These are phyloP conservation scores for Diplazon laetatorius DNA, from an alignment of 2,888 invertebrate genomes.

Conservation along the genomic window DNA sequence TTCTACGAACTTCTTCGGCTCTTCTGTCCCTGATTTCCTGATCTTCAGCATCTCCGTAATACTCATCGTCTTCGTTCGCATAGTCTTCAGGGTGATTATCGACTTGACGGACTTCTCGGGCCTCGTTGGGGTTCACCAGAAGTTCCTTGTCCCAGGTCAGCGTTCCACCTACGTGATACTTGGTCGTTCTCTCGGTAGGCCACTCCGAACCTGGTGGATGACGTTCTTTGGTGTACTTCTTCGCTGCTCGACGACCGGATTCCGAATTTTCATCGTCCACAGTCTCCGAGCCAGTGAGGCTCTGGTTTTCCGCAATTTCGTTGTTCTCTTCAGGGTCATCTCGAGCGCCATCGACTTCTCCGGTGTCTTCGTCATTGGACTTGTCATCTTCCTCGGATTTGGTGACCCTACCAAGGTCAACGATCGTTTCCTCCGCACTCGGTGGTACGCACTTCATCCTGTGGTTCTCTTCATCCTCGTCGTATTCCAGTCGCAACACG, in stretches of 20 bases:
- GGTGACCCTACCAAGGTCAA: slow-evolving; percentile 42
- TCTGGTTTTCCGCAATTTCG: slow-evolving; percentile 16
- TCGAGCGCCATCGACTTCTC: slow-evolving; percentile 1
- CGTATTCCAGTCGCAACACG: slow-evolving; percentile 66
- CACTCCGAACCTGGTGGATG: slow-evolving; percentile 68
- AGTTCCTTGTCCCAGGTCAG: slow-evolving; percentile 69
- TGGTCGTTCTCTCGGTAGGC: slow-evolving; percentile 71
- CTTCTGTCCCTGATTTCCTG: slow-evolving; percentile 17
- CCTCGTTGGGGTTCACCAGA: slow-evolving; percentile 22
- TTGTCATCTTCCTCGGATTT: slow-evolving; percentile 17
- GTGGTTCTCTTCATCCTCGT: slow-evolving; percentile 65
- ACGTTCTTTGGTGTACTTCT: slow-evolving; percentile 41
- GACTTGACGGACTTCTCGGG: slow-evolving; percentile 18
- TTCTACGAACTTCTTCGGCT: slow-evolving; percentile 15
- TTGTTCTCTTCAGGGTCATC: slow-evolving; percentile 29
- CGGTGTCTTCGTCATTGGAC: slow-evolving; percentile 3
- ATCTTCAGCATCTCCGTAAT: slow-evolving; percentile 15
- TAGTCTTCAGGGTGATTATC: slow-evolving; percentile 21
- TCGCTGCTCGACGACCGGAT: not conserved
- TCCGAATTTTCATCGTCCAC: not conserved
- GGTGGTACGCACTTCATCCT: slow-evolving; percentile 53
- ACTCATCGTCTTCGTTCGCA: slow-evolving; percentile 34
- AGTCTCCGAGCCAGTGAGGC: slow-evolving; percentile 11
- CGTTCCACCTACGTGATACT: slow-evolving; percentile 72
- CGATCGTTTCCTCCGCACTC: slow-evolving; percentile 49